Evolutionary conservation across 1,140 invertebrate species (phyloP), one percentile per base, ranked within the genome.

Genomic region (Macrobrachium rosenbergii): DNA sequence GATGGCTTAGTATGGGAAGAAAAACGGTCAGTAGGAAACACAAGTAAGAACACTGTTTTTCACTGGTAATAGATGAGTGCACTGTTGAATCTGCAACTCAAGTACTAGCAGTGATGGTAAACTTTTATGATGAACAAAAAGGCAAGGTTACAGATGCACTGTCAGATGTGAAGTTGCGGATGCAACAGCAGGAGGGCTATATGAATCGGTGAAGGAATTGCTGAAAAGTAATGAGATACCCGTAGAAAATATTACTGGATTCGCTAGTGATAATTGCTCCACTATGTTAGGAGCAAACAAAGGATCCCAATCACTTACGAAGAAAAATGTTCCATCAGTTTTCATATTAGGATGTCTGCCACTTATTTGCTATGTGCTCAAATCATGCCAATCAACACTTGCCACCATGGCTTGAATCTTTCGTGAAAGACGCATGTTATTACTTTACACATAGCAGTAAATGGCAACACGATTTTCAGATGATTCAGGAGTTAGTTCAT

Each of bases 1-100:
- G n/a, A n/a, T n/a, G n/a, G n/a, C n/a, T n/a, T 80, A 23, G 16
- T 58, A 37, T 80, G 78, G 78, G 78, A 80, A 80, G 78, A 80
- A 59, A 21, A 58, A n/a, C 78, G 60, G 45, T 23, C 52, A 60
- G 60, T 80, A 59, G 45, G n/a, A 23, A 62, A 80, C n/a, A 62
- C 60, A 80, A 59, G 78, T 62, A 59, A 62, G 59, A 58, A 80
- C n/a, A 80, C 11, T 8, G 17, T 19, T 80, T 80, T 45, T 62
- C 78, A 21, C 45, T 80, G 21, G 21, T 80, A 59, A 80, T 80
- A 59, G 43, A 80, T 59, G 58, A 59, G 21, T 37, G 58, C 28
- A 62, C 58, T 21, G 43, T 59, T 59, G 58, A n/a, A 62, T 79
- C 21, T 28, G 58, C 60, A 19, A 37, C 43, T 28, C 73, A 76